Evolutionary conservation across 92 coral and sea anemone genomes (phyloP), one percentile per base, ranked within the genome.

Genomic region (Epizoanthus stellaris): DNA sequence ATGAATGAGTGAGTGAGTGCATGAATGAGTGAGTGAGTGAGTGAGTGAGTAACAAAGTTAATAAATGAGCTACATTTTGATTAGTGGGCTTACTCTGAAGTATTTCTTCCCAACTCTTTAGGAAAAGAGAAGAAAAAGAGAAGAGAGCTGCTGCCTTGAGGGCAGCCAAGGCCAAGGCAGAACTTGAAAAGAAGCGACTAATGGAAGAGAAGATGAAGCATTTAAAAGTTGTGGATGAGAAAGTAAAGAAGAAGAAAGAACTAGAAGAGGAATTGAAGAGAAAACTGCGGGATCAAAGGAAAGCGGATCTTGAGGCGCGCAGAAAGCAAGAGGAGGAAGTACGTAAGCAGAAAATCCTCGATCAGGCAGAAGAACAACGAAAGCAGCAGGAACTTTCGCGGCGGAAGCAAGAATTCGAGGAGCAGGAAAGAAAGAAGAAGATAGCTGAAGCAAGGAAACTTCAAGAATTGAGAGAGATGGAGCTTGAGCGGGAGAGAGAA

Each of bases 61-160:
- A 17, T 30, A 30, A 30, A 30, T 30, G 36, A 30, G 36, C 36
- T 30, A 30, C 2, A 30, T 30, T 30, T 30, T 30, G 36, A 30
- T 34, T 38, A 58, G 70, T 16, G 3, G 2, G 16, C 12, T n/a
- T 8, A 23, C 69, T 1, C 54, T 76, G 16, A 20, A 47, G 20
- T n/a, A 23, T 62, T 57, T 82, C 8, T 13, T 61, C 72, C 54
- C 16, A 53, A 43, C 40, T 30, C 45, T 86, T 45, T 47, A 96
- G 99, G 82, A 92, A 80, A 86, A 90, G 99, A 45, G 95, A 96
- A 52, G 98, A 96, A 58, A 92, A 89, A 57, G 94, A 93, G 60
- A 92, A 91, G 67, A 88, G 91, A 30, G 99, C 88, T 8, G 99
- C 99, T 0, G 98, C 93, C 12, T 79, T 90, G 79, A 90, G 98